Conservation (phyloP, 2,888 invertebrate species). For the Gortyna flavago region DNA sequence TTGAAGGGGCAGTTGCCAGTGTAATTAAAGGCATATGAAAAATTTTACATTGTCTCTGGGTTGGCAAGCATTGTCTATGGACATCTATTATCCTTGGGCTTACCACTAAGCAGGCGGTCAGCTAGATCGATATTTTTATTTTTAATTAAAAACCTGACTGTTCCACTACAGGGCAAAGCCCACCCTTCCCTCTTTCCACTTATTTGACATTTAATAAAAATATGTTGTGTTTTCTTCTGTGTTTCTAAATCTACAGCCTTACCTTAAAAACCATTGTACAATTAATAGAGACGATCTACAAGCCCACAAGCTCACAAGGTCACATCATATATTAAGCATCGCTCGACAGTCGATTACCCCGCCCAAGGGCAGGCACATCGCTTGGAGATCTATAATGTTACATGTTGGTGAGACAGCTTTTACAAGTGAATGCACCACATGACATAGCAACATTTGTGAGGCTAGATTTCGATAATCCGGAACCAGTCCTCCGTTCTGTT, state of each 20-base stretch:
- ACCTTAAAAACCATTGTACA: neutral
- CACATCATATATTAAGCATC: slow-evolving; percentile 36
- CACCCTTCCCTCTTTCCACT: too few relatives aligned
- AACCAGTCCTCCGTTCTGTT: neutral
- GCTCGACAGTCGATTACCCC: slow-evolving; percentile 45
- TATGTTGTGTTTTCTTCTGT: neutral
- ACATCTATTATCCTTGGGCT: neutral
- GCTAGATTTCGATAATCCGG: slow-evolving; percentile 10
- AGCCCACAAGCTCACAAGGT: slow-evolving; percentile 8
- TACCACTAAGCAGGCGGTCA: too few relatives aligned
- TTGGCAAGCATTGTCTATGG: neutral
- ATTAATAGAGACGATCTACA: slow-evolving; percentile 1
- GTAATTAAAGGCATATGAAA: neutral
- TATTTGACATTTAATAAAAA: neutral
- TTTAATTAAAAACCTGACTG: neutral
- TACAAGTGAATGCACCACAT: slow-evolving; percentile 35
- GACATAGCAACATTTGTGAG: slow-evolving; percentile 31
- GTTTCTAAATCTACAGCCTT: neutral
- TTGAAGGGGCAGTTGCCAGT: neutral
- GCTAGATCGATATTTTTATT: neutral
- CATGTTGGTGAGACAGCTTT: slow-evolving; percentile 23
- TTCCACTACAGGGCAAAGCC: neutral
- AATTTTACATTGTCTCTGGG: neutral
- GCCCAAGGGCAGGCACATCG: slow-evolving; percentile 42
- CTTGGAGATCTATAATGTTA: slow-evolving; percentile 17